Base-by-base conservation (phyloP, 2,113 vertebrate genomes). In the Pao palembangensis region DNA sequence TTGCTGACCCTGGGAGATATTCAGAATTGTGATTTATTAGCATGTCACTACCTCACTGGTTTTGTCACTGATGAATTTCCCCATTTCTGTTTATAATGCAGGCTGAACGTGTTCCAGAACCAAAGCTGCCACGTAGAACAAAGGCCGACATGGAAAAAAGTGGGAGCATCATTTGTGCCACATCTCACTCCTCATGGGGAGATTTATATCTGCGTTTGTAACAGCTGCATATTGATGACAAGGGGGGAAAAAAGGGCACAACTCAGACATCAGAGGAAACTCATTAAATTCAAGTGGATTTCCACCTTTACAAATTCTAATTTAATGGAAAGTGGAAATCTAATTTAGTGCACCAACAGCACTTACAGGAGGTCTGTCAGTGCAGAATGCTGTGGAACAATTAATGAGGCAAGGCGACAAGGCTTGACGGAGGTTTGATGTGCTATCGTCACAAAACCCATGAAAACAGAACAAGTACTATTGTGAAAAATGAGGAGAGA, bases 1-100 rank as follows among this genome's bases (percentile, higher is more conserved):
- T 85, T 77, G 92, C 85, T 85, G 92, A 91, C 90, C 93, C 96
- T 98, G 91, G 72, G 94, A 93, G 79, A 94, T 73, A 85, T 73
- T 79, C 75, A 86, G 17, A 89, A 90, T 64, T 91, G 84, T 79
- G 28, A 76, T 59, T 68, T 61, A 61, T 78, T 66, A 75, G 57
- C 70, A 51, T 11, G 53, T 68, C 42, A 43, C 10, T 44, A 11
- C 60, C 44, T 14, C 23, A 10, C 5, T 67, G 61, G 41, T 18
- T 17, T 15, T 44, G 46, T 64, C 34, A 38, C 1, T 38, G 34
- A 11, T 38, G 34, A 38, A 12, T 12, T 11, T 38, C 34, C 34
- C 34, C 10, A 8, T 38, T 38, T 38, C 34, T 38, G 8, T 38
- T 38, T 8, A 12, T 38, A 38, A 38, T 38, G 8, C 34, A 61